These are phyloP conservation scores for Antheraea mylitta DNA, from an alignment of 1,140 invertebrate genomes.

Conservation along the genomic window DNA sequence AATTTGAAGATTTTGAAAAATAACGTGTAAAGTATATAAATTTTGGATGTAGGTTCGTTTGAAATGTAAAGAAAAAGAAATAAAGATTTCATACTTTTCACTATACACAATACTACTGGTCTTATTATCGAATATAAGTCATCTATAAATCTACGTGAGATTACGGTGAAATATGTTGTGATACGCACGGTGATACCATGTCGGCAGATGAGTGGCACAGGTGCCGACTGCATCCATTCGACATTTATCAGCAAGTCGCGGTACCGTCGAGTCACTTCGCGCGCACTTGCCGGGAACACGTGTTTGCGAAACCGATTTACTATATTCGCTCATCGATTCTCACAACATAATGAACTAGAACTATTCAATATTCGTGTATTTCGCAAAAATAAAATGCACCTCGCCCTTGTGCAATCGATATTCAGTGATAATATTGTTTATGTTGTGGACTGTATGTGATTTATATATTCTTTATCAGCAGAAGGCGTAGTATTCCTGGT, in stretches of 20 bases:
- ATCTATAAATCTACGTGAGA: too few relatives aligned
- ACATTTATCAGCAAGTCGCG: conserved; percentile 63
- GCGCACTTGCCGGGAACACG: conserved; percentile 28
- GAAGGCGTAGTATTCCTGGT: neutral
- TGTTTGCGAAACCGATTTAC: conserved; percentile 8
- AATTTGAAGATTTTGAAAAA: too few relatives aligned
- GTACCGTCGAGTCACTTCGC: conserved; percentile 45
- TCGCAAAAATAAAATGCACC: neutral
- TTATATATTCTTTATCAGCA: neutral
- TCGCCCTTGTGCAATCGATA: neutral
- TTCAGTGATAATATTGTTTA: neutral
- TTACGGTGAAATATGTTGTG: conserved; percentile 4
- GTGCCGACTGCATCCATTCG: conserved; percentile 36
- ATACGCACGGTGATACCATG: conserved; percentile 48
- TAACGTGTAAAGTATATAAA: too few relatives aligned
- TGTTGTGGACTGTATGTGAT: neutral
- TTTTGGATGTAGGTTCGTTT: too few relatives aligned
- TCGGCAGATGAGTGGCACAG: conserved; percentile 39
- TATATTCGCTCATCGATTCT: neutral
- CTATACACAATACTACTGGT: too few relatives aligned
- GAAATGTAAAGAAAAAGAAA: too few relatives aligned
- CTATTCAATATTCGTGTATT: neutral
- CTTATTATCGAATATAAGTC: too few relatives aligned
- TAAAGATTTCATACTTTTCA: too few relatives aligned
- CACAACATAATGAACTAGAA: neutral